phyloP scores from a whole-genome alignment of 2,113 vertebrate species.

The Lipotes vexillifer region DNA sequence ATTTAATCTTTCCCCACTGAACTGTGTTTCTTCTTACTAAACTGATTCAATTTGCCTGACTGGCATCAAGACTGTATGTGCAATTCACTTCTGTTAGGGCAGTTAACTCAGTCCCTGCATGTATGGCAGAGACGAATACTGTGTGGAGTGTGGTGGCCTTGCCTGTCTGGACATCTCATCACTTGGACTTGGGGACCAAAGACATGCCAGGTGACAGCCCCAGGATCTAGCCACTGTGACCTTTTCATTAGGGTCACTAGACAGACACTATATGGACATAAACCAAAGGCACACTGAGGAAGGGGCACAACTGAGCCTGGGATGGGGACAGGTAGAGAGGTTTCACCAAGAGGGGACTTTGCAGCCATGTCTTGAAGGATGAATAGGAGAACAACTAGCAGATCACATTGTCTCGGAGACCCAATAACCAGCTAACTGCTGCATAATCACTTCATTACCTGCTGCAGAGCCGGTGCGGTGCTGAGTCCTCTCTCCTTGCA shows the following conservation, averaged over 20 bases:
- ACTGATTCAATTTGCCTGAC: not conserved
- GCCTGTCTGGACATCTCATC: not conserved
- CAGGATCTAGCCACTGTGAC: not conserved
- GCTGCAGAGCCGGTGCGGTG: fast-evolving
- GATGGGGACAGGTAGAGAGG: not conserved
- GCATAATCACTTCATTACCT: too few relatives aligned
- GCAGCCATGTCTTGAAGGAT: not conserved
- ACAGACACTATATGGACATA: not conserved
- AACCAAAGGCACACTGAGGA: not conserved
- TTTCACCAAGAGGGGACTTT: not conserved
- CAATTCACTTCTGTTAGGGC: not conserved
- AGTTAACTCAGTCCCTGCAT: not conserved
- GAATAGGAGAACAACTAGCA: not conserved
- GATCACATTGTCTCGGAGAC: not conserved
- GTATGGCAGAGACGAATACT: fast-evolving
- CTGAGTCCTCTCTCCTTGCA: not conserved
- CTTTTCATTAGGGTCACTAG: not conserved
- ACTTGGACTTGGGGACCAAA: not conserved
- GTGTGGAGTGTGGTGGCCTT: not conserved
- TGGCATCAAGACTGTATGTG: not conserved
- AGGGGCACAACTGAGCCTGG: not conserved
- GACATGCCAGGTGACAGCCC: not conserved
- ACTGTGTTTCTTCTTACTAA: not conserved
- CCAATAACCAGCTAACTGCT: not conserved
- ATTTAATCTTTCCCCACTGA: not conserved